Percentiles rank a stretch among this genome's conserved stretches.
phyloP scores from a whole-genome alignment of 1,140 invertebrate species.

The Drosophila gunungcola region DNA sequence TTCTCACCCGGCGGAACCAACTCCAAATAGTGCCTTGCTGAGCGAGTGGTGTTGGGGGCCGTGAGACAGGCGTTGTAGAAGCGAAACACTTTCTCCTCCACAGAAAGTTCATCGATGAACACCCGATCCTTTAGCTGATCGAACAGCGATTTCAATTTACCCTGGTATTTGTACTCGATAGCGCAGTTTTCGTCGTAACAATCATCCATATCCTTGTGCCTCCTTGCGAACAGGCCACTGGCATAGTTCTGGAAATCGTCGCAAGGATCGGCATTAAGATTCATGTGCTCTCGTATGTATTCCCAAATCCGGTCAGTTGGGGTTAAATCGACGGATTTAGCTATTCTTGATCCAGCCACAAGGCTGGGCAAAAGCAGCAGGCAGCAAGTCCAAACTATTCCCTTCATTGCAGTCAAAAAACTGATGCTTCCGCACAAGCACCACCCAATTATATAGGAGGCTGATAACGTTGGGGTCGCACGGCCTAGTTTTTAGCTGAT shows the following conservation, averaged over 20 bases:
- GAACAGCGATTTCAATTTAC: neutral
- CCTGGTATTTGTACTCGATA: neutral
- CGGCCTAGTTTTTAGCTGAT: neutral
- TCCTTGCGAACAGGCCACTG: no score
- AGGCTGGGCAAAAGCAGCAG: neutral
- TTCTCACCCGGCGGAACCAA: conserved; percentile 2
- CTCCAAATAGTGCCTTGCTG: conserved; percentile 8
- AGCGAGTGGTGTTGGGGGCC: neutral
- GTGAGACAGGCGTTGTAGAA: conserved; percentile 18
- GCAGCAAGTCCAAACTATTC: neutral
- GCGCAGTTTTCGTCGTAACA: no score
- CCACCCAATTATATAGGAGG: neutral
- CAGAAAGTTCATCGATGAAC: conserved; percentile 8
- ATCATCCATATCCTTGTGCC: no score
- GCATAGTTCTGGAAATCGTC: neutral
- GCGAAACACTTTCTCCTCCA: conserved; percentile 20
- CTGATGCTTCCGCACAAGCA: neutral
- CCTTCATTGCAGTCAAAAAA: neutral
- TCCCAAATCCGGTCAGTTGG: neutral
- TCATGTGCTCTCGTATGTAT: neutral
- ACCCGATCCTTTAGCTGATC: neutral
- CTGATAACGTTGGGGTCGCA: neutral
- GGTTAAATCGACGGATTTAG: neutral
- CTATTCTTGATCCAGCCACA: neutral
- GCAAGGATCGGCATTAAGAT: neutral